phyloP scores from a whole-genome alignment of 2,797 vertebrate genomes.

The Sardinella longiceps region DNA sequence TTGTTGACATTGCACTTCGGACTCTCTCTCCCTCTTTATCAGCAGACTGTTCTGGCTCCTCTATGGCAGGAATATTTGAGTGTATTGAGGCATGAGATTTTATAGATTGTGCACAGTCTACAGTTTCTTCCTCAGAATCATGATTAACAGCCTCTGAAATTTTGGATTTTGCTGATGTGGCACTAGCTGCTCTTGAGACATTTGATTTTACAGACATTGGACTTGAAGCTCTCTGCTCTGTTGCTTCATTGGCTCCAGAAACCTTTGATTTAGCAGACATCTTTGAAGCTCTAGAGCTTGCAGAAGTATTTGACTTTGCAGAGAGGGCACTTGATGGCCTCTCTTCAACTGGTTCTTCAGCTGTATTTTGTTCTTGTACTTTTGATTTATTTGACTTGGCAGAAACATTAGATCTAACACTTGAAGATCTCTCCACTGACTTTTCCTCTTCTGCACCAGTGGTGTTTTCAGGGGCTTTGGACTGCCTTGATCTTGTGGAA shows the following conservation, averaged over 20 bases:
- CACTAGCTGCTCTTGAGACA: slow-evolving; percentile 26
- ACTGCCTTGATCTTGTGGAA: slow-evolving; percentile 45
- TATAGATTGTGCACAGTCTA: neutral
- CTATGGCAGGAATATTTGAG: slow-evolving; percentile 10
- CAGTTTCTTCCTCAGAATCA: slow-evolving; percentile 25
- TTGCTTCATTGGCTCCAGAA: slow-evolving; percentile 1
- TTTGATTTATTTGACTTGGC: slow-evolving; percentile 59
- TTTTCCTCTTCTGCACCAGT: neutral
- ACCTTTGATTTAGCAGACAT: slow-evolving; percentile 43
- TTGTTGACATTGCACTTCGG: slow-evolving; percentile 46
- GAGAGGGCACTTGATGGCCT: slow-evolving; percentile 67
- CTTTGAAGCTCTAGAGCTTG: slow-evolving; percentile 37
- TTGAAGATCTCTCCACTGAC: slow-evolving; percentile 18
- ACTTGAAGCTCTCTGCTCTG: slow-evolving; percentile 53
- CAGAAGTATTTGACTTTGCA: slow-evolving; percentile 62
- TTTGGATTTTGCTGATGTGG: neutral
- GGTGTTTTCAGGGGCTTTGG: neutral
- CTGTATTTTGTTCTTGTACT: slow-evolving; percentile 34
- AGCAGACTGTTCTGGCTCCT: neutral
- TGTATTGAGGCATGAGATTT: neutral
- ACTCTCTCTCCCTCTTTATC: slow-evolving; percentile 35
- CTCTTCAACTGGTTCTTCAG: slow-evolving; percentile 12
- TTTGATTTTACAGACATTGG: slow-evolving; percentile 41
- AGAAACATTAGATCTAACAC: slow-evolving; percentile 49
- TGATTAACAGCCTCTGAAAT: slow-evolving; percentile 19